A percentile compares a stretch with the other conserved stretches of the same genome.
Evolutionary conservation across 2,888 invertebrate species (phyloP).

Genomic region (Ormyrus thymus): DNA sequence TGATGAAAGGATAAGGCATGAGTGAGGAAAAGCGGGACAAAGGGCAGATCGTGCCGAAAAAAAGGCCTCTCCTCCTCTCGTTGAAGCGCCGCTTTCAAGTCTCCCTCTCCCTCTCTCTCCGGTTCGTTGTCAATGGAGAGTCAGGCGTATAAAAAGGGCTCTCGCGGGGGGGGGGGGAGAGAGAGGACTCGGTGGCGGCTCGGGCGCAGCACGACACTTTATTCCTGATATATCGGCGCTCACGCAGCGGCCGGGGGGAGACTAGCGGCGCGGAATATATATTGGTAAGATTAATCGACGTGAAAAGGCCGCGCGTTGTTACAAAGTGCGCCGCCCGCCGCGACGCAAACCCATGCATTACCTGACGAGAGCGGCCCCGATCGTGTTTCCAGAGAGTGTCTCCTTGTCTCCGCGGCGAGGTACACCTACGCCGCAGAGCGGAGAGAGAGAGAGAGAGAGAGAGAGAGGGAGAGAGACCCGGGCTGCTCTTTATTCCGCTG

Average conservation of each 20-base stretch:
- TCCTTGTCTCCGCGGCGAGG: slow-evolving; percentile 19
- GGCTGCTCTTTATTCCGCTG: too few relatives aligned
- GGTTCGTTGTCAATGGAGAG: slow-evolving; percentile 39
- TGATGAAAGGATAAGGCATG: slow-evolving; percentile 18
- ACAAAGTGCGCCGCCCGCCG: slow-evolving; percentile 75
- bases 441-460: too few relatives aligned
- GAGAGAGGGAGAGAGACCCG: too few relatives aligned
- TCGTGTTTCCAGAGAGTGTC: slow-evolving; percentile 47
- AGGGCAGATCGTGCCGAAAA: not conserved
- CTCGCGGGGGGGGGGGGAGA: not conserved
- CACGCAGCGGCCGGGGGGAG: slow-evolving; percentile 61
- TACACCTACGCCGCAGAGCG: slow-evolving; percentile 32
- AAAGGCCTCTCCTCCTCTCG: too few relatives aligned
- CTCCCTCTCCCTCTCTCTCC: too few relatives aligned
- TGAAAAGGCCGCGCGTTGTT: slow-evolving; percentile 73
- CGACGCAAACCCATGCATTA: slow-evolving; percentile 72
- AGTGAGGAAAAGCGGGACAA: slow-evolving; percentile 12
- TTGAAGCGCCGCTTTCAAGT: not conserved
- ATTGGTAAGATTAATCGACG: slow-evolving; percentile 74
- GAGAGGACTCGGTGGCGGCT: slow-evolving; percentile 12
- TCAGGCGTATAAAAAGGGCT: not conserved
- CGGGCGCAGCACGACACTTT: slow-evolving; percentile 69
- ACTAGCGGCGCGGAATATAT: slow-evolving; percentile 61
- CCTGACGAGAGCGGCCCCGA: slow-evolving; percentile 54
- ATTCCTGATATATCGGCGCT: slow-evolving; percentile 69